phyloP scores from a whole-genome alignment of 2,888 invertebrate species.

The Zygothrica quintamaculata region DNA sequence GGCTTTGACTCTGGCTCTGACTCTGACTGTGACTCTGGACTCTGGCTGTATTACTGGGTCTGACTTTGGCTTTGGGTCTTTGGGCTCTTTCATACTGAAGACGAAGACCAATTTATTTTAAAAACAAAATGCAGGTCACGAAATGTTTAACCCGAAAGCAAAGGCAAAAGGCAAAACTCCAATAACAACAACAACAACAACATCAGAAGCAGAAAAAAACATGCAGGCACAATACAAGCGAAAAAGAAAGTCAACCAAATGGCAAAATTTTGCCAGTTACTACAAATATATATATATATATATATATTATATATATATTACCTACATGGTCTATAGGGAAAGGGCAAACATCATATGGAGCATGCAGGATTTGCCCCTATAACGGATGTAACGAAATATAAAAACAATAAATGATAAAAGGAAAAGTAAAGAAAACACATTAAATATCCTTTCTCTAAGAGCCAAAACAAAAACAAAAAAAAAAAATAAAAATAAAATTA shows the following conservation, averaged over 20 bases:
- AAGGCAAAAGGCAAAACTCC: slow-evolving; percentile 26
- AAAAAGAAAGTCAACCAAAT: slow-evolving; percentile 59
- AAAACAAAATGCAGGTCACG: slow-evolving; percentile 79
- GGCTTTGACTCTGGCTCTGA: slow-evolving; percentile 6
- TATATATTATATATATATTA: too few relatives aligned
- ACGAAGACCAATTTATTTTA: slow-evolving; percentile 75
- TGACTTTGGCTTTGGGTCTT: slow-evolving; percentile 5
- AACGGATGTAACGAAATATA: too few relatives aligned
- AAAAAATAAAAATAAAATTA: too few relatives aligned
- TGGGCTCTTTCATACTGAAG: slow-evolving; percentile 7
- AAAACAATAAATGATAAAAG: not conserved
- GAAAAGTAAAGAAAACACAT: slow-evolving; percentile 4
- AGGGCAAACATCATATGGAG: slow-evolving; percentile 23
- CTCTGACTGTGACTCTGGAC: slow-evolving; percentile 7
- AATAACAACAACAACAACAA: slow-evolving; percentile 34
- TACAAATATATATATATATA: not conserved
- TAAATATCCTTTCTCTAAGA: not conserved
- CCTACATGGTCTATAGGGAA: not conserved
- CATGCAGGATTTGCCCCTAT: slow-evolving; percentile 53
- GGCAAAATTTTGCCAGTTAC: slow-evolving; percentile 48
- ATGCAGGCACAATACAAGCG: slow-evolving; percentile 48
- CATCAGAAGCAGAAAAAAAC: too few relatives aligned
- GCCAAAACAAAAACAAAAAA: too few relatives aligned
- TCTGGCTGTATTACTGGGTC: slow-evolving; percentile 2
- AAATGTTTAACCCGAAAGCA: slow-evolving; percentile 72